phyloP scores from a whole-genome alignment of 2,113 vertebrate species.

The Poeciliopsis turrubarensis region DNA sequence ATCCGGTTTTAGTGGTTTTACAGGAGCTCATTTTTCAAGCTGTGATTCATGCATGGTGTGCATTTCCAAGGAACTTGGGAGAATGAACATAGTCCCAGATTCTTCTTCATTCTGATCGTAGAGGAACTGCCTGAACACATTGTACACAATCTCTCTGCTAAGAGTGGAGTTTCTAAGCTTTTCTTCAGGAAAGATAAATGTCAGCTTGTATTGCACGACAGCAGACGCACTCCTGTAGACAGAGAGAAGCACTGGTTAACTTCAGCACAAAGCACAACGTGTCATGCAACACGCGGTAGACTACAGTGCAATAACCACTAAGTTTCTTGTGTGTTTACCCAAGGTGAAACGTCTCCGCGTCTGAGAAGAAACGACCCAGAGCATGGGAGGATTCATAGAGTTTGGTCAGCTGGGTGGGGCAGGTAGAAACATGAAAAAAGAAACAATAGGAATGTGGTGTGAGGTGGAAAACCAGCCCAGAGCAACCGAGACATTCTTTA shows the following conservation, averaged over 20 bases:
- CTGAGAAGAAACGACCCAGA: slow-evolving; percentile 75
- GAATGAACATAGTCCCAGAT: slow-evolving; percentile 38
- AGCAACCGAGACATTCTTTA: no score
- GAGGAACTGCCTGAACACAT: slow-evolving; percentile 75
- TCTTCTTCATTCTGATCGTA: slow-evolving; percentile 58
- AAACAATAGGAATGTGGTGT: neutral
- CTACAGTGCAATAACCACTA: neutral
- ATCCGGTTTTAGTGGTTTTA: neutral
- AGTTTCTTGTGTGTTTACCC: slow-evolving; percentile 57
- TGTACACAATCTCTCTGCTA: slow-evolving; percentile 74
- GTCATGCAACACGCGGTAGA: neutral
- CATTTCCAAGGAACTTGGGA: slow-evolving; percentile 59
- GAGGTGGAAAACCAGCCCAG: no score
- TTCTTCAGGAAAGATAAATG: slow-evolving; percentile 71
- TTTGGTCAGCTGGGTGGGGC: slow-evolving; percentile 58
- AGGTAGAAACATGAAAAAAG: slow-evolving; percentile 32
- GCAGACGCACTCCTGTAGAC: slow-evolving; percentile 43
- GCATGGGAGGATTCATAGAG: slow-evolving; percentile 73
- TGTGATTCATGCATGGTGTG: slow-evolving; percentile 1
- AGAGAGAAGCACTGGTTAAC: neutral
- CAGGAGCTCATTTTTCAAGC: neutral
- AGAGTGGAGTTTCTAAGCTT: slow-evolving; percentile 66
- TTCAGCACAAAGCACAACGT: neutral
- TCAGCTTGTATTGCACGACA: slow-evolving; percentile 63
- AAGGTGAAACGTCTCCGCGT: slow-evolving; percentile 35